Evolutionary conservation across 53 echinoderm and acorn worm species (phyloP), one percentile per base, ranked within the genome.

Genomic region (Paelopatides confundens): DNA sequence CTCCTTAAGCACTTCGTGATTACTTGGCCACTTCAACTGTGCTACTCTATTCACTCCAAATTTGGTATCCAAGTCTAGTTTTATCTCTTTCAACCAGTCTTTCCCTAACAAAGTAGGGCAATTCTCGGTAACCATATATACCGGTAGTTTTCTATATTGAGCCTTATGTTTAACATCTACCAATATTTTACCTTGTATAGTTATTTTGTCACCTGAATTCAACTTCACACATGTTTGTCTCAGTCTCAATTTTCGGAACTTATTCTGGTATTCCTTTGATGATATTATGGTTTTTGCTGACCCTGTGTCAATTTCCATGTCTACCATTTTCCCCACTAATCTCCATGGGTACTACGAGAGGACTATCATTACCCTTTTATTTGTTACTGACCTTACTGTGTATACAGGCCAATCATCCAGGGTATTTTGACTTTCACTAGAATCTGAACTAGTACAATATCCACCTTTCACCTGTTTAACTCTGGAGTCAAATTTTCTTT

Each of bases 301-400:
- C 46, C 69, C 68, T 68, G 48, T 85, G 12, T 85, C 85, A 9
- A 85, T 49, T 39, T 67, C 28, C 68, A 85, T 85, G 10, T 40
- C 40, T 10, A 40, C 40, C 5, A 7, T 40, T 10, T 40, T 40
- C 40, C 0, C 1, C n/a, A n/a, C n/a, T n/a, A n/a, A n/a, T n/a
- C n/a, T n/a, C n/a, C n/a, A n/a, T n/a, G n/a, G n/a, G n/a, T n/a
- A n/a, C n/a, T n/a, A n/a, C n/a, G n/a, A n/a, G n/a, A n/a, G n/a
- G n/a, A n/a, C n/a, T n/a, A n/a, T n/a, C n/a, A n/a, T n/a, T n/a
- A n/a, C n/a, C n/a, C n/a, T n/a, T n/a, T n/a, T n/a, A n/a, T n/a
- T n/a, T n/a, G n/a, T n/a, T n/a, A n/a, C n/a, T n/a, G n/a, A n/a
- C n/a, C n/a, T n/a, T n/a, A n/a, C n/a, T n/a, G n/a, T n/a, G n/a